phyloP scores from a whole-genome alignment of 2,797 vertebrate species.

The Crenuchus spilurus region DNA sequence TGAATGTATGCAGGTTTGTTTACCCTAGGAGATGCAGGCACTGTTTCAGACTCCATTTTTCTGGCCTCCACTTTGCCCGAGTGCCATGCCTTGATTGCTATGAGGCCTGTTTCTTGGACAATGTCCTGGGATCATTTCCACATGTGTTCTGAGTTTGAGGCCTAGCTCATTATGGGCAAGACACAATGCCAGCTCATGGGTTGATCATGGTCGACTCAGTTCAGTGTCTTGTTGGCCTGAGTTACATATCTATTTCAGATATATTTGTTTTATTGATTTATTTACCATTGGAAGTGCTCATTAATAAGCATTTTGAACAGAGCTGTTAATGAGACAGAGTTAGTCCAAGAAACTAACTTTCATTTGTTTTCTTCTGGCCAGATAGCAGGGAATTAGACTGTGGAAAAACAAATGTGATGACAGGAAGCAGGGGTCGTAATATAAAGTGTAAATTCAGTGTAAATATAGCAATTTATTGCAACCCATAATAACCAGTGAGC shows the following conservation, averaged over 20 bases:
- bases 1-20: constrained; percentile 73
- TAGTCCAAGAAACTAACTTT: no score
- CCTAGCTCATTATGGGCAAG: constrained; percentile 27
- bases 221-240: constrained; percentile 36
- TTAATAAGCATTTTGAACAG: background rate
- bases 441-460: no score
- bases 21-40: constrained; percentile 68
- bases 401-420: no score
- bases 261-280: background rate
- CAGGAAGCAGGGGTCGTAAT: no score
- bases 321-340: no score
- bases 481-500: no score
- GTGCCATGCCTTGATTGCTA: constrained; percentile 60
- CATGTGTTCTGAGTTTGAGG: constrained; percentile 57
- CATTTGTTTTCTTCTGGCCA: no score
- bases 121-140: constrained; percentile 59
- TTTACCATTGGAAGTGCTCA: background rate
- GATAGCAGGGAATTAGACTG: no score
- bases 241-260: no score
- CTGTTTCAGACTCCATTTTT: constrained; percentile 64
- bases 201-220: constrained; percentile 48
- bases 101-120: constrained; percentile 60
- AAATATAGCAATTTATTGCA: no score
- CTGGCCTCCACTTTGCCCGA: constrained; percentile 56
- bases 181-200: constrained; percentile 50